Conservation (phyloP, 2,113 vertebrate genomes). For the Pardalotus punctatus region DNA sequence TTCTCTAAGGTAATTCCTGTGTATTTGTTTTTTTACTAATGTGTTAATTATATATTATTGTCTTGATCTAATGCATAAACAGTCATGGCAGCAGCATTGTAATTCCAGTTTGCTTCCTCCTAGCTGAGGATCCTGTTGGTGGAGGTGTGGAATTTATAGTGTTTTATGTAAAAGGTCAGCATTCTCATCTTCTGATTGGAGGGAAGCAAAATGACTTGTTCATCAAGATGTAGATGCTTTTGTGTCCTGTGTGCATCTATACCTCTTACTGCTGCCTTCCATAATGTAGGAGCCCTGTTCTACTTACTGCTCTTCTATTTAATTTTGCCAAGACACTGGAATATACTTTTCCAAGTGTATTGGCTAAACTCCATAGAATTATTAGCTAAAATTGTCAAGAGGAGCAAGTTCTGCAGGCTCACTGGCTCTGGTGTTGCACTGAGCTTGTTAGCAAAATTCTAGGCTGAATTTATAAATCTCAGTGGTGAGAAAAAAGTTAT, state of each 20-base stretch:
- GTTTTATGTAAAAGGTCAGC: background rate
- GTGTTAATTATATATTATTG: background rate
- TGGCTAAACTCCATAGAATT: background rate
- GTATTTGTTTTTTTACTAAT: background rate
- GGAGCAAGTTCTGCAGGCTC: background rate
- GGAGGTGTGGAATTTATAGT: background rate
- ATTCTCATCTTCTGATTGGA: background rate
- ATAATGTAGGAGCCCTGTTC: background rate
- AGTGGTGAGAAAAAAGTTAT: background rate
- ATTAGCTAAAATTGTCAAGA: background rate
- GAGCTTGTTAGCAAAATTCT: background rate
- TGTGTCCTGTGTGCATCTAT: background rate
- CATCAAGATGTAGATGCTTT: background rate
- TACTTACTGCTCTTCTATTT: background rate
- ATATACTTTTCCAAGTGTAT: background rate
- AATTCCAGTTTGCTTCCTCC: background rate
- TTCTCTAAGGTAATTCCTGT: background rate
- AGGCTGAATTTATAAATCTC: background rate
- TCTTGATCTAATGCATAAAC: background rate
- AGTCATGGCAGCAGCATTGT: background rate
- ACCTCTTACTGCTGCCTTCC: background rate
- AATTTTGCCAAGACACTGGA: background rate
- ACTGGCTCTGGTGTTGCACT: background rate
- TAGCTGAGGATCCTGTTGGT: background rate
- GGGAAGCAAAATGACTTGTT: background rate